Base-by-base conservation (phyloP, 2,113 vertebrate species). In the Corynorhinus townsendii region DNA sequence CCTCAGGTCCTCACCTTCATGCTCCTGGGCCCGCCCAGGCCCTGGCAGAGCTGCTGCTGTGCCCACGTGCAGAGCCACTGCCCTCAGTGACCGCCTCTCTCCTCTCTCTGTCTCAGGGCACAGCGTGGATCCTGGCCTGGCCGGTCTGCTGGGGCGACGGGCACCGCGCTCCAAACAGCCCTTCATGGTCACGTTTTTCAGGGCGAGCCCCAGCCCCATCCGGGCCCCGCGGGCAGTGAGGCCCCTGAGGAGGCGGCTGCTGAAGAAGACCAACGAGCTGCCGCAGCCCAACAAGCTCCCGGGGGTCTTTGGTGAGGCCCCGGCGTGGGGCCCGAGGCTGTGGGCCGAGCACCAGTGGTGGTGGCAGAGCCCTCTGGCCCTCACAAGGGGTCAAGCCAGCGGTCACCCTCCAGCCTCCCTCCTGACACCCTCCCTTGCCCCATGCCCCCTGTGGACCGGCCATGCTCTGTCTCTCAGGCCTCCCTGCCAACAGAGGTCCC, bases 171-270 rank as follows among this genome's bases (percentile, higher is more conserved):
- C 99, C 97, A 99, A 99, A 95, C 99, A 99, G 90, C 99, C 99
- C 47, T 99, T 99, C 97, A 98, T 99, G 99, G 99, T 99, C 97
- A 99, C 99, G 0, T 99, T 99, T 96, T 99, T 99, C 98, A 98
- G 99, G 56, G 99, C 98, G 17, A 99, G 97, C 86, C 96, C 98
- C 91, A 95, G 98, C 79, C 98, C 99, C 0, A 47, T 96, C n/a
- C 98, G 99, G 0, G 97, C 98, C 2, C 97, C 99, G 0, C 98
- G 99, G 5, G 99, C 99, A 0, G 97, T 98, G 79, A 99, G 98
- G 66, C 88, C 98, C 38, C 96, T 94, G 0, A 98, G 98, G 88
- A 98, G 98, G 76, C 20, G 97, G n/a, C 99, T 98, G 40, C 99
- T 85, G 68, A 99, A 98, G 96, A 99, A 99, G 95, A 98, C 96